Evolutionary conservation across 1,140 invertebrate species (phyloP), one percentile per base, ranked within the genome.

Genomic region (Cydia splendana): DNA sequence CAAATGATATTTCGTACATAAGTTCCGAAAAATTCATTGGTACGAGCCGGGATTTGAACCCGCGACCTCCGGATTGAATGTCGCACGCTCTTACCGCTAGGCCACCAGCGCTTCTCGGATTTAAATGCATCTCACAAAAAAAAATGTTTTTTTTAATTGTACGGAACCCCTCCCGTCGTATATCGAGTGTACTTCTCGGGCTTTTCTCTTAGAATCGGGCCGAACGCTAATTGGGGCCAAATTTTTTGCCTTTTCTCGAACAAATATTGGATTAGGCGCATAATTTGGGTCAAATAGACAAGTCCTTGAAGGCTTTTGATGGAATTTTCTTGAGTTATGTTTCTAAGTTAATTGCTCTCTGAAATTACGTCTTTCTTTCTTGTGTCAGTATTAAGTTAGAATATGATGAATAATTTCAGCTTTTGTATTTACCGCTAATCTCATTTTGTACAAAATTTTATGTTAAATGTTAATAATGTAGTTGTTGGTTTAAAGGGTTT

Each of bases 161-260:
- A 74, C 73, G 5, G 73, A 74, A 71, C 67, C 34, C 67, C 4
- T 71, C 15, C 5, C 2, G 1, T 71, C 9, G 18, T 75, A 2
- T 28, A 62, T 24, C 5, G 30, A 15, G 24, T 18, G 67, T 71
- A 71, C 67, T 71, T 71, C 6, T 18, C 67, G 34, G 67, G n/a
- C 67, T 71, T 71, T 89, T 89, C 85, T 90, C 89, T 90, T 88
- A 89, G 88, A 88, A 87, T 83, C 85, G 81, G 86, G 88, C 88
- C 87, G 86, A 82, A 88, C 88, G 86, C 85, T 92, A 92, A 92
- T 92, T 91, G 90, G 90, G 86, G 79, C 83, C 83, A 83, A 85
- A 80, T 83, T 88, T 88, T 83, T 88, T 87, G 88, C 88, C 85
- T 78, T 83, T 82, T 81, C 82, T 86, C 81, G 81, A 84, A 87